Evolutionary conservation across 2,888 invertebrate genomes (phyloP).

Genomic region (Volucella inanis): DNA sequence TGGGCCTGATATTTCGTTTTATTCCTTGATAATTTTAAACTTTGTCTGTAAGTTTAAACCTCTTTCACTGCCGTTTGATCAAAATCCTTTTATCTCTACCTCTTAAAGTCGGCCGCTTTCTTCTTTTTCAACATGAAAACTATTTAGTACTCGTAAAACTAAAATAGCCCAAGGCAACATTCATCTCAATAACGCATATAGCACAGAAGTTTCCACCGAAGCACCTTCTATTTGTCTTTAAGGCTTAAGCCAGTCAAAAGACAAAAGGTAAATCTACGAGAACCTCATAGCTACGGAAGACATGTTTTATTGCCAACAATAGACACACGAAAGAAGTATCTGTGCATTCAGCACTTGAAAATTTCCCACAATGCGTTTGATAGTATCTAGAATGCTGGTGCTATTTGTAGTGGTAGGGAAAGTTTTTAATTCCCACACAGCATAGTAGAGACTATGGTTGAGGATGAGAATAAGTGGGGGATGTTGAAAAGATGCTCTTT

Average conservation of each 20-base stretch:
- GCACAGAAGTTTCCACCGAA: slow-evolving; percentile 42
- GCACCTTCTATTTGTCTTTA: slow-evolving; percentile 60
- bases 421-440: slow-evolving; percentile 65
- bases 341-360: slow-evolving; percentile 15
- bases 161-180: slow-evolving; percentile 40
- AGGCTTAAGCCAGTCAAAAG: slow-evolving; percentile 43
- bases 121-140: too few relatives aligned
- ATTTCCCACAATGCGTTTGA: slow-evolving; percentile 58
- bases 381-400: slow-evolving; percentile 43
- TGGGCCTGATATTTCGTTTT: too few relatives aligned
- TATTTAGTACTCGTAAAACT: neutral
- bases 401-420: slow-evolving; percentile 45
- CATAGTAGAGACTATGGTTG: neutral
- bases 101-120: too few relatives aligned
- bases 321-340: slow-evolving; percentile 21
- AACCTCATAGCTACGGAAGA: slow-evolving; percentile 44
- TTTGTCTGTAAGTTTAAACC: too few relatives aligned
- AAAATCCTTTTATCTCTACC: too few relatives aligned
- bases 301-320: slow-evolving; percentile 59
- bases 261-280: slow-evolving; percentile 64
- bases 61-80: too few relatives aligned
- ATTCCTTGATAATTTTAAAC: too few relatives aligned
- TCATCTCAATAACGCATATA: slow-evolving; percentile 28
- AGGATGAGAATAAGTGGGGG: neutral
- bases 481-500: slow-evolving; percentile 42